A percentile compares a stretch with the other conserved stretches of the same genome.
phyloP scores from a whole-genome alignment of 2,113 vertebrate genomes.

The Dicentrarchus labrax region DNA sequence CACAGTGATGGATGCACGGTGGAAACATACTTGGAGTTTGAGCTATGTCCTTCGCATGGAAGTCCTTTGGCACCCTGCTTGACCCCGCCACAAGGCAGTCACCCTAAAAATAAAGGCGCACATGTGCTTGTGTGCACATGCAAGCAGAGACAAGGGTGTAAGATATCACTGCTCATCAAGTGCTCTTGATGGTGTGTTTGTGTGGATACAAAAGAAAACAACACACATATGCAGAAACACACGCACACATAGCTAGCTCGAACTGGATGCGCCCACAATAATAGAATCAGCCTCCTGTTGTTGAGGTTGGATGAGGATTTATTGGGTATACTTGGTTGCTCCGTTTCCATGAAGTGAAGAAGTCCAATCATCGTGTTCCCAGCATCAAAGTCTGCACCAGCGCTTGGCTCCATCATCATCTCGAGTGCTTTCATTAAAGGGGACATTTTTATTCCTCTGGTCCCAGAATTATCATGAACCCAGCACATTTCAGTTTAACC shows the following conservation, averaged over 20 bases:
- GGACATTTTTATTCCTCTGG: conserved; percentile 60
- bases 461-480: conserved; percentile 37
- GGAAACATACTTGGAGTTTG: conserved; percentile 84
- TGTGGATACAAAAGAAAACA: conserved; percentile 23
- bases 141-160: conserved; percentile 55
- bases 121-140: conserved; percentile 46
- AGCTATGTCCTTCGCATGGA: conserved; percentile 81
- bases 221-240: not conserved
- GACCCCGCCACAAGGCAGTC: conserved; percentile 53
- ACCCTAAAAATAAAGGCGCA: conserved; percentile 83
- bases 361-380: conserved; percentile 53
- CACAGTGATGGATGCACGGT: conserved; percentile 73
- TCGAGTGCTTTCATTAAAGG: conserved; percentile 71
- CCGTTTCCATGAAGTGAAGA: conserved; percentile 35
- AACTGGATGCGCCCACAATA: conserved; percentile 14
- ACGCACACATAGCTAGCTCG: conserved; percentile 3
- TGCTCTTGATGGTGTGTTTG: conserved; percentile 17
- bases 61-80: conserved; percentile 74
- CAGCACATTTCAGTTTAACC: conserved; percentile 61
- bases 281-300: conserved; percentile 47
- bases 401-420: conserved; percentile 63
- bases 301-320: conserved; percentile 27
- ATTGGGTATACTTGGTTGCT: conserved; percentile 24
- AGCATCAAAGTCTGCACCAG: conserved; percentile 55
- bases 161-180: conserved; percentile 54